phyloP scores from a whole-genome alignment of 2,797 vertebrate species.

The Masticophis lateralis region DNA sequence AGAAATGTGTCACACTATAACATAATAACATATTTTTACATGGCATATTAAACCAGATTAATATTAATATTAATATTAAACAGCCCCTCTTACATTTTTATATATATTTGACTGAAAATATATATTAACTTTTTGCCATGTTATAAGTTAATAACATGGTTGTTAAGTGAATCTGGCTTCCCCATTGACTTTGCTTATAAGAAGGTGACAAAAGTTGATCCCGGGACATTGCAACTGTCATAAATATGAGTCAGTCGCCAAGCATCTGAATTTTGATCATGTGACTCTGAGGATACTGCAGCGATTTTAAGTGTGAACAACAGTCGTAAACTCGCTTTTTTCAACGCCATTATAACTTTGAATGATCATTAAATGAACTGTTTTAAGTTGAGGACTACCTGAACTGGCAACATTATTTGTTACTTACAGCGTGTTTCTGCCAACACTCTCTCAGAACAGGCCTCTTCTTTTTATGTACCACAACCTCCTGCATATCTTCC shows the following conservation, averaged over 20 bases:
- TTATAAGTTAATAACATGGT: no score
- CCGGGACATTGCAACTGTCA: neutral
- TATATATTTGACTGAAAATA: neutral
- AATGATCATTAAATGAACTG: neutral
- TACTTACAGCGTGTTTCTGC: constrained; percentile 94
- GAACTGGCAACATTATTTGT: neutral
- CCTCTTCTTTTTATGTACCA: constrained; percentile 97
- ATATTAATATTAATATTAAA: neutral
- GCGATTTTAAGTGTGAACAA: neutral
- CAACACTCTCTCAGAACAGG: constrained; percentile 92
- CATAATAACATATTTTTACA: neutral
- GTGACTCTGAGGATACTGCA: neutral
- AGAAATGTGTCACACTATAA: neutral
- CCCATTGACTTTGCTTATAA: neutral
- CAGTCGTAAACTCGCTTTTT: neutral
- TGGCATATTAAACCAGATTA: neutral
- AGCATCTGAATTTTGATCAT: neutral
- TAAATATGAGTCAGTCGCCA: neutral
- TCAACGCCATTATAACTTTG: neutral
- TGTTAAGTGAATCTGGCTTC: neutral
- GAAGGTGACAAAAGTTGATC: neutral
- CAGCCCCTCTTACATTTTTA: neutral
- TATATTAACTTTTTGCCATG: neutral
- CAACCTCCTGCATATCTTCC: constrained; percentile 99
- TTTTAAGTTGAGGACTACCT: no score